Evolutionary conservation across 2,888 invertebrate genomes (phyloP).

Genomic region (Colletes collaris): DNA sequence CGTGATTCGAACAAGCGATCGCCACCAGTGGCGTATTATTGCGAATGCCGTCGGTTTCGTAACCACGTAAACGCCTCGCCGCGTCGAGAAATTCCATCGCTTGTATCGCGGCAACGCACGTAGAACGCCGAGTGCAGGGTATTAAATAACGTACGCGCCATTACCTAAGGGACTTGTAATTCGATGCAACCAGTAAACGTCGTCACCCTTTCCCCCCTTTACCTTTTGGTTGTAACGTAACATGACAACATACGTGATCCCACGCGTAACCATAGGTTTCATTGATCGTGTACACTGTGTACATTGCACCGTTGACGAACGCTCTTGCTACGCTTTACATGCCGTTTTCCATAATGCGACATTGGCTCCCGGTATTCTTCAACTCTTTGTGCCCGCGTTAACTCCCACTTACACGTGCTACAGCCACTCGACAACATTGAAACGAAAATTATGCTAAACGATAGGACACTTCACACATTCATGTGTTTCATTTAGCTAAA

Average conservation of each 20-base stretch:
- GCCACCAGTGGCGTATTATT: neutral
- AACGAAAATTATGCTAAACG: too few species aligned
- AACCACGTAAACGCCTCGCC: constrained; percentile 39
- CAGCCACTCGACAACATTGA: too few species aligned
- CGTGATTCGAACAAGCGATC: too few species aligned
- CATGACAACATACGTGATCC: constrained; percentile 67
- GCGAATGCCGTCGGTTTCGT: constrained; percentile 19
- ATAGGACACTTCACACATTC: too few species aligned
- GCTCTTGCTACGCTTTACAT: constrained; percentile 34
- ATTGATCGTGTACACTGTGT: constrained; percentile 62
- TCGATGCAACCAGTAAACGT: constrained; percentile 73
- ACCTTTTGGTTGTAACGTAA: constrained; percentile 51
- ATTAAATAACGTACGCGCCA: constrained; percentile 73
- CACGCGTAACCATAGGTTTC: constrained; percentile 68
- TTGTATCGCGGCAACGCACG: constrained; percentile 7
- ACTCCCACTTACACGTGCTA: constrained; percentile 38
- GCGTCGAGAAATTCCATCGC: constrained; percentile 45
- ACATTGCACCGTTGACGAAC: constrained; percentile 55
- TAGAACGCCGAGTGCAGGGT: constrained; percentile 48
- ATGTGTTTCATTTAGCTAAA: too few species aligned
- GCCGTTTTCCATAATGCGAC: constrained; percentile 46
- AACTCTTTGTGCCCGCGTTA: constrained; percentile 39
- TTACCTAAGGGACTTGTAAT: constrained; percentile 73
- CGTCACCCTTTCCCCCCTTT: constrained; percentile 59
- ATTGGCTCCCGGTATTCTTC: constrained; percentile 12